A percentile compares a stretch with the other conserved stretches of the same genome.
These are phyloP conservation scores for Hydrotaea diabolus DNA, from an alignment of 2,888 invertebrate species.

Conservation along the genomic window DNA sequence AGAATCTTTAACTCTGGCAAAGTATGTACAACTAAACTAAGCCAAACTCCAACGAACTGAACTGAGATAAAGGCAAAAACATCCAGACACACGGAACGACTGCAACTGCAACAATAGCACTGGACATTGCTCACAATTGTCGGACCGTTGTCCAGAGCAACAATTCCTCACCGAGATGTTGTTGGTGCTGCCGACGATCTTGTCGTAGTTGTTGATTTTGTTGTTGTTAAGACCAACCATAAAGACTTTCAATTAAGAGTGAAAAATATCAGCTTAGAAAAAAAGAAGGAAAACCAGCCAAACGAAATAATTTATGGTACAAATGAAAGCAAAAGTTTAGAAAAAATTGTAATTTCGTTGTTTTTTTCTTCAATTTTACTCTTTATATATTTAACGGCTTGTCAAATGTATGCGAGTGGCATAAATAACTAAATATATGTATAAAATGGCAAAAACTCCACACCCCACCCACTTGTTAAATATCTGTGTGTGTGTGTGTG, in stretches of 20 bases:
- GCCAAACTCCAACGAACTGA: not conserved
- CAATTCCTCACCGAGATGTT: conserved; percentile 51
- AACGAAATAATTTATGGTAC: conserved; percentile 61
- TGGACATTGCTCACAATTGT: conserved; percentile 15
- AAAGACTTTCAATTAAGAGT: conserved; percentile 64
- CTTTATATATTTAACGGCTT: conserved; percentile 47
- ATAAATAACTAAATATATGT: conserved; percentile 46
- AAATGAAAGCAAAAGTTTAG: conserved; percentile 63
- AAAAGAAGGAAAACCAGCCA: conserved; percentile 38
- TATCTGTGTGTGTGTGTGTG: not conserved
- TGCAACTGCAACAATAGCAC: conserved; percentile 6
- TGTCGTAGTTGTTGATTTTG: not conserved
- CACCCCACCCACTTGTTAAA: conserved; percentile 45
- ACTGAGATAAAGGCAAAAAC: not conserved
- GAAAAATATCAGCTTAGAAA: conserved; percentile 61
- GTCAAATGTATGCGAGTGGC: conserved; percentile 59
- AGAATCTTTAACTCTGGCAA: conserved; percentile 40
- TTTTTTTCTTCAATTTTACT: not conserved
- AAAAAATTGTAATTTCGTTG: conserved; percentile 33
- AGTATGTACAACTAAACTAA: not conserved
- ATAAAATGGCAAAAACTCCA: conserved; percentile 43
- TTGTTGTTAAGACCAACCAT: not conserved
- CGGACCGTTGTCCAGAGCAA: conserved; percentile 31
- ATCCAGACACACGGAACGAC: not conserved
- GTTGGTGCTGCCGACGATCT: not conserved